Conservation (phyloP, 2,113 vertebrate genomes). For the Stegostoma tigrinum region DNA sequence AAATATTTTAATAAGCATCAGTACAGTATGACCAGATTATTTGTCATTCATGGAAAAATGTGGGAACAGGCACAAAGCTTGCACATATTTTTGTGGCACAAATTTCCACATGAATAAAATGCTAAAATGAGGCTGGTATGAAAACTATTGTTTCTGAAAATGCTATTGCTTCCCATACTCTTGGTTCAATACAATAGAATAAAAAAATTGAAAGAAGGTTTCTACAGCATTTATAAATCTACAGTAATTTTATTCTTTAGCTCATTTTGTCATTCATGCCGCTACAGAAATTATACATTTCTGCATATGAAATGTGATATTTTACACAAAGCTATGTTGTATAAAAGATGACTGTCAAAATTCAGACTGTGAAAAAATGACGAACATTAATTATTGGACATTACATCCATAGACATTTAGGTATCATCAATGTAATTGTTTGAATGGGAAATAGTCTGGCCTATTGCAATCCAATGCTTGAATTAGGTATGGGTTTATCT, state of each 20-base stretch:
- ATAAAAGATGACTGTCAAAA: slow-evolving; percentile 19
- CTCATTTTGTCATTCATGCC: slow-evolving; percentile 17
- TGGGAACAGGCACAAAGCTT: not conserved
- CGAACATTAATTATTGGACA: slow-evolving; percentile 9
- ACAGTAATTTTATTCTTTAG: not conserved
- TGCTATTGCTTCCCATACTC: not conserved
- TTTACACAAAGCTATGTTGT: slow-evolving; percentile 13
- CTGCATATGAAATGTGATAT: not conserved
- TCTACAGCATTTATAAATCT: slow-evolving; percentile 14
- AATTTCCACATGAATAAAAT: not conserved
- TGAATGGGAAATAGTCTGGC: slow-evolving; percentile 16
- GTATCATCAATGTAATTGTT: not conserved
- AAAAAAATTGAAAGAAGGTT: not conserved
- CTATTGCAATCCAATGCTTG: slow-evolving; percentile 10
- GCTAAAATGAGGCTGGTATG: not conserved
- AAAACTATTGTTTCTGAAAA: not conserved
- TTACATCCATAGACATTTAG: not conserved
- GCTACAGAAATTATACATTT: slow-evolving; percentile 22
- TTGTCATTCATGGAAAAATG: not conserved
- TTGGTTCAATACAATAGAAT: not conserved
- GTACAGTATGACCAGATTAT: not conserved
- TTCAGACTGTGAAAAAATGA: not conserved
- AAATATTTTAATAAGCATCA: not conserved
- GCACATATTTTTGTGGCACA: not conserved
- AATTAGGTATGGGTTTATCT: slow-evolving; percentile 25